Conservation (phyloP, 1,140 invertebrate species). For the Macrostomum lignano region DNA sequence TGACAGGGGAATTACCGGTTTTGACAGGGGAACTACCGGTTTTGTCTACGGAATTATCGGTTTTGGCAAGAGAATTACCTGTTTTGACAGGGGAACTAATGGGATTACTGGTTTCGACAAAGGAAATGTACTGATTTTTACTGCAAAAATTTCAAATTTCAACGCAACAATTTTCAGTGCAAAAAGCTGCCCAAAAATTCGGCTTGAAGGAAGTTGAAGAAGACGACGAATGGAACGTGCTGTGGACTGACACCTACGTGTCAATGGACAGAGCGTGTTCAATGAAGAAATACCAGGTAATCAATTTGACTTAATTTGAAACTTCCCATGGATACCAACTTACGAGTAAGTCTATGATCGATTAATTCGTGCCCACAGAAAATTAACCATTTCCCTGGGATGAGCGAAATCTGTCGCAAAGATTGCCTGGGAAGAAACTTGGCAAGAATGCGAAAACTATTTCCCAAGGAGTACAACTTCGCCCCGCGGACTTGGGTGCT, state of each 20-base stretch:
- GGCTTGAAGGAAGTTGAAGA: conserved; percentile 49
- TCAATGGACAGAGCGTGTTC: conserved; percentile 50
- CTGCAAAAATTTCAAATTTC: too few relatives aligned
- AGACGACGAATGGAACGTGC: conserved; percentile 50
- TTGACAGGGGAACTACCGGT: too few relatives aligned
- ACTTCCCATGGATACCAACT: too few relatives aligned
- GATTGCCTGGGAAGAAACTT: conserved; percentile 52
- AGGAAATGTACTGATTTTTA: too few relatives aligned
- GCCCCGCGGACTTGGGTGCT: conserved; percentile 74
- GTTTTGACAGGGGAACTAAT: too few relatives aligned
- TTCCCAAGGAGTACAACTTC: conserved; percentile 58
- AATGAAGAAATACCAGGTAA: conserved; percentile 48
- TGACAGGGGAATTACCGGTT: too few relatives aligned
- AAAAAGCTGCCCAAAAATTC: conserved; percentile 35
- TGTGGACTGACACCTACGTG: conserved; percentile 55
- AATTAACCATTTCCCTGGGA: conserved; percentile 67
- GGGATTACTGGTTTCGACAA: too few relatives aligned
- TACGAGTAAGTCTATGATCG: background rate
- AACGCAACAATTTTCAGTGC: conserved; percentile 14
- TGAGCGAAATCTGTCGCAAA: conserved; percentile 60
- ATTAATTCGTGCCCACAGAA: conserved; percentile 31
- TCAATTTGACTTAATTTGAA: background rate
- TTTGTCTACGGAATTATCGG: too few relatives aligned
- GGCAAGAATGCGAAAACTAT: conserved; percentile 51
- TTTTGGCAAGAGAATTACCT: background rate